phyloP scores from a whole-genome alignment of 2,888 invertebrate genomes.

The Entomobrya proxima region DNA sequence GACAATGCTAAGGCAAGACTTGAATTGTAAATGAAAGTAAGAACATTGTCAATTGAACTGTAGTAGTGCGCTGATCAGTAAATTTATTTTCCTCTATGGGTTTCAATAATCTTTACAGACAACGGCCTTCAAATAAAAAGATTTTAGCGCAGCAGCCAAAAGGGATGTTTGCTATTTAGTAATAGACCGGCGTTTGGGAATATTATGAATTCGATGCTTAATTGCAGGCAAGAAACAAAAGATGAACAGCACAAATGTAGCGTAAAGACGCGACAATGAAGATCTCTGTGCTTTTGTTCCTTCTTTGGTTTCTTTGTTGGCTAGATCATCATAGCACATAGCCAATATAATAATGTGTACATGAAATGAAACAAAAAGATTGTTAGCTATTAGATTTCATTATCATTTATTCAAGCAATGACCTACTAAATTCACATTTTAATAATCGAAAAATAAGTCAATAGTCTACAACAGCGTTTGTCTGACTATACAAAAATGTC shows the following conservation, averaged over 20 bases:
- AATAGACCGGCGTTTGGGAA: not conserved
- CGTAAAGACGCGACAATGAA: not conserved
- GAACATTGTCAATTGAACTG: not conserved
- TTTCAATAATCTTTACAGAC: not conserved
- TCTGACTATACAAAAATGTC: not conserved
- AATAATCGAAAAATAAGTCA: conserved; percentile 45
- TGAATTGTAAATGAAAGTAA: not conserved
- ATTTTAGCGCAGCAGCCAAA: not conserved
- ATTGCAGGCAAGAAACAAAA: conserved; percentile 1
- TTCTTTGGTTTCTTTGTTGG: not conserved
- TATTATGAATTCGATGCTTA: not conserved
- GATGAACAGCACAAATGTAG: conserved; percentile 13
- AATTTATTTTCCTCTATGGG: not conserved
- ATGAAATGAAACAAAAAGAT: not conserved
- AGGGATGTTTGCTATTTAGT: not conserved
- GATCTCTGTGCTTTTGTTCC: not conserved
- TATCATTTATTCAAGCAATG: conserved; percentile 52
- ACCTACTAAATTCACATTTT: conserved; percentile 50
- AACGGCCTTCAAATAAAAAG: conserved; percentile 44
- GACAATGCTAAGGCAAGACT: not conserved
- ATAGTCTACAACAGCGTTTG: not conserved
- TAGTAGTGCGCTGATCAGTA: not conserved
- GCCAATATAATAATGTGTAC: not conserved
- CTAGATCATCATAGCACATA: not conserved
- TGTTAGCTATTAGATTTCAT: conserved; percentile 9